phyloP scores from a whole-genome alignment of 1,140 invertebrate species.

The Papilio xuthus region DNA sequence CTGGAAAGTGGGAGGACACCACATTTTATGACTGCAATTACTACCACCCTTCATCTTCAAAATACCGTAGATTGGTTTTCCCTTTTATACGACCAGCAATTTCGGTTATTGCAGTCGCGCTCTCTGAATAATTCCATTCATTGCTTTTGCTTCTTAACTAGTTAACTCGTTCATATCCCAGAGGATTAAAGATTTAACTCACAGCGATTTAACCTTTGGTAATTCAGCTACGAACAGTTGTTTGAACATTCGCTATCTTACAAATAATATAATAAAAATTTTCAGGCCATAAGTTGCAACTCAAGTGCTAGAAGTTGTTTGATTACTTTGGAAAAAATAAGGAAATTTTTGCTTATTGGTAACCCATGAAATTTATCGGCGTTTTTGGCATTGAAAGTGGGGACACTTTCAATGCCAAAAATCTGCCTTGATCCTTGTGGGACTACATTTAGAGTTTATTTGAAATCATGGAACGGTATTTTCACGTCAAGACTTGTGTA shows the following conservation, averaged over 20 bases:
- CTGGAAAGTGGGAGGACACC: constrained; percentile 64
- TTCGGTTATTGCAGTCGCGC: constrained; percentile 42
- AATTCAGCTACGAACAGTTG: background rate
- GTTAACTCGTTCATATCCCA: constrained; percentile 13
- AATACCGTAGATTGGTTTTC: constrained; percentile 70
- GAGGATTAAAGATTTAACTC: background rate
- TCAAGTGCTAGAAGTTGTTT: too few species aligned
- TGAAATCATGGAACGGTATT: background rate
- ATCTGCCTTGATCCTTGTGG: too few species aligned
- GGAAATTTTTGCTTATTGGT: too few species aligned
- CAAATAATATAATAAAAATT: background rate
- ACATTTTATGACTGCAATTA: constrained; percentile 75
- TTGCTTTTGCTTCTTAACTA: constrained; percentile 29
- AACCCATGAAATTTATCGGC: too few species aligned
- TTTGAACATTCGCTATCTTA: background rate
- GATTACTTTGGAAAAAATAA: too few species aligned
- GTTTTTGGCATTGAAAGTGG: too few species aligned
- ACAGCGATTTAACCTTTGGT: background rate
- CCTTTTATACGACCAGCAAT: constrained; percentile 57
- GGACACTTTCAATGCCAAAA: too few species aligned
- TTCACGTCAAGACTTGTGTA: background rate
- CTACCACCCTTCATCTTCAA: constrained; percentile 71
- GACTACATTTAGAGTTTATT: background rate
- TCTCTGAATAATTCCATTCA: constrained; percentile 29
- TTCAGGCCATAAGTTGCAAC: background rate